Percentiles rank a stretch among this genome's conserved stretches.
Evolutionary conservation across 2,797 vertebrate genomes (phyloP).

Genomic region (Chiloscyllium punctatum): DNA sequence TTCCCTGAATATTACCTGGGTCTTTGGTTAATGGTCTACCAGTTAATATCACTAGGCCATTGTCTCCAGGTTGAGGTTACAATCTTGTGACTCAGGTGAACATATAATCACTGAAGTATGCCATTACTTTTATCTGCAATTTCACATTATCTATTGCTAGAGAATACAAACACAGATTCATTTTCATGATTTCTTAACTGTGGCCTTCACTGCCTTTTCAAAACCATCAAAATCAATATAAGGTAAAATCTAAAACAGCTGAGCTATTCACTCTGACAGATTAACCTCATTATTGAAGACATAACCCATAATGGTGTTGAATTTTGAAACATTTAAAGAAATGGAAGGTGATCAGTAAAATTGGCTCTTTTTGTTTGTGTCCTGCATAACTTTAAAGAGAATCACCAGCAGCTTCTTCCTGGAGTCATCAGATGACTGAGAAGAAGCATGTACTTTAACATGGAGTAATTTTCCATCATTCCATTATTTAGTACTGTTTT

Average conservation of each 20-base stretch:
- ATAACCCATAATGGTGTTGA: too few relatives aligned
- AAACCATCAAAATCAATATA: background rate
- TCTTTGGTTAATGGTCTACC: too few relatives aligned
- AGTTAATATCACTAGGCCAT: too few relatives aligned
- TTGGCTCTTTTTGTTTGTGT: background rate
- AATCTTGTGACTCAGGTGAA: background rate
- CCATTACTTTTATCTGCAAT: background rate
- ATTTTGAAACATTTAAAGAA: background rate
- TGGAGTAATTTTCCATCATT: too few relatives aligned
- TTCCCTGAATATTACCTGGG: too few relatives aligned
- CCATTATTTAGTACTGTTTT: too few relatives aligned
- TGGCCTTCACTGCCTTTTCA: background rate
- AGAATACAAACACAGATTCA: background rate
- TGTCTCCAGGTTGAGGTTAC: background rate
- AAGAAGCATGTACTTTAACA: too few relatives aligned
- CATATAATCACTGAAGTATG: background rate
- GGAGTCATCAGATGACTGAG: too few relatives aligned
- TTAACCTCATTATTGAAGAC: too few relatives aligned
- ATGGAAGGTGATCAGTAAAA: background rate
- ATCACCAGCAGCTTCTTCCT: too few relatives aligned
- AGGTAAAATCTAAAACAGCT: background rate
- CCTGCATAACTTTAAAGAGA: background rate
- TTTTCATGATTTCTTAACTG: background rate
- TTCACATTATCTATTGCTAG: background rate
- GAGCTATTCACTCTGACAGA: background rate